These are phyloP conservation scores for Myrmophylax atrothorax DNA, from an alignment of 2,113 vertebrate species.

Conservation along the genomic window DNA sequence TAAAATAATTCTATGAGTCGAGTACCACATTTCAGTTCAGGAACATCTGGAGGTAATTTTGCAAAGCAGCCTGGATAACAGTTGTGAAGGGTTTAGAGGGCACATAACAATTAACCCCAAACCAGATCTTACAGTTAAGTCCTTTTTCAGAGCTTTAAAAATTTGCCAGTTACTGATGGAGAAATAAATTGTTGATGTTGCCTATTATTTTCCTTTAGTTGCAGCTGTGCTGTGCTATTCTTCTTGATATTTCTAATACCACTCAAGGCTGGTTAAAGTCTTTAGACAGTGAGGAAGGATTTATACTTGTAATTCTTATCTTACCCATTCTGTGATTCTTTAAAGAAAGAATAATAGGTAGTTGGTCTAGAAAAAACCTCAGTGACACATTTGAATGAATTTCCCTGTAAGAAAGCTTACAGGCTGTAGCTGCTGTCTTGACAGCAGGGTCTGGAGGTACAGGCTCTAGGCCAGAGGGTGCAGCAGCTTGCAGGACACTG, in stretches of 20 bases:
- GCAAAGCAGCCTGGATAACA: not conserved
- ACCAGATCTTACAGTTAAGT: not conserved
- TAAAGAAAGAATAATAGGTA: not conserved
- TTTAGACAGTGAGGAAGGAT: not conserved
- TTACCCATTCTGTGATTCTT: not conserved
- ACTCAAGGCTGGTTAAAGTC: not conserved
- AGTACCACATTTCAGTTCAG: not conserved
- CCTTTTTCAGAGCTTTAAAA: not conserved
- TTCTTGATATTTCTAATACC: not conserved
- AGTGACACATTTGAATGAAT: not conserved
- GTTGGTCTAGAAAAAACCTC: not conserved
- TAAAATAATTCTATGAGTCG: not conserved
- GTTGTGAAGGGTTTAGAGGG: not conserved
- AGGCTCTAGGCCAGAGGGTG: not conserved
- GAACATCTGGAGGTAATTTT: not conserved
- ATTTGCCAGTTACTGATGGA: not conserved
- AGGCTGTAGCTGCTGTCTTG: not conserved
- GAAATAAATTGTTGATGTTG: not conserved
- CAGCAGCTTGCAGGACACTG: not conserved
- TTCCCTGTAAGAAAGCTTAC: not conserved
- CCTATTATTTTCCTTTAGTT: not conserved
- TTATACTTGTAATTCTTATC: not conserved
- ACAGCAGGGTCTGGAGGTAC: not conserved
- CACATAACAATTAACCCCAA: not conserved
- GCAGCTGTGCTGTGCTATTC: not conserved